A percentile compares a stretch with the other conserved stretches of the same genome.
Evolutionary conservation across 2,888 invertebrate genomes (phyloP).

Genomic region (Polyommatus icarus): DNA sequence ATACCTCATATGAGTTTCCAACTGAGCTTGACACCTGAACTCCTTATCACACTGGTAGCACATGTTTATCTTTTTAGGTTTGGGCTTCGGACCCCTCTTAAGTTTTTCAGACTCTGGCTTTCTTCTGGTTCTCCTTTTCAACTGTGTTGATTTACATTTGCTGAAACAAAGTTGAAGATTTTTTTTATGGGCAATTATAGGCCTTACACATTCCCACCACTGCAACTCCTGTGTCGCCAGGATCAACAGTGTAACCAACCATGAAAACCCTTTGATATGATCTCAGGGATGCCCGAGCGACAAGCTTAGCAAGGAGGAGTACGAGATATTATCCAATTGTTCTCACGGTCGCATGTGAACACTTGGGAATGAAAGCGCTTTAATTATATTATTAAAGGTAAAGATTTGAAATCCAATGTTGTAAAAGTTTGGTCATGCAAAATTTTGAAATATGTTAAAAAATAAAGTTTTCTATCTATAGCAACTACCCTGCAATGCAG

Average conservation of each 20-base stretch:
- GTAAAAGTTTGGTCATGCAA: neutral
- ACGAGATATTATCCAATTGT: too few species aligned
- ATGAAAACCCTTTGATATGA: too few species aligned
- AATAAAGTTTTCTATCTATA: neutral
- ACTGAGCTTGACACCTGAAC: constrained; percentile 81
- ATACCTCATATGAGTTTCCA: constrained; percentile 81
- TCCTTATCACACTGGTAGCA: constrained; percentile 82
- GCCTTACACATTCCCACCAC: too few species aligned
- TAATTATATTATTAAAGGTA: too few species aligned
- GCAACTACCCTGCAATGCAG: neutral
- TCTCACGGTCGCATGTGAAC: too few species aligned
- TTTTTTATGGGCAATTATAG: too few species aligned
- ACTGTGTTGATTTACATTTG: constrained; percentile 59
- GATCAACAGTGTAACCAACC: too few species aligned
- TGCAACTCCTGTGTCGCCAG: too few species aligned
- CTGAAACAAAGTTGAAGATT: constrained; percentile 47
- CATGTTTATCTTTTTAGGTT: constrained; percentile 77
- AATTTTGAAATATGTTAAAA: too few species aligned
- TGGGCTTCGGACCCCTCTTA: constrained; percentile 82
- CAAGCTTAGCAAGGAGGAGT: too few species aligned
- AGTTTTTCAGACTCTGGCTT: constrained; percentile 80
- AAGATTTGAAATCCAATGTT: neutral
- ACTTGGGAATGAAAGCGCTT: too few species aligned
- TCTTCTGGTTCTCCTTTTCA: constrained; percentile 62
- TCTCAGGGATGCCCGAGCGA: too few species aligned